Conservation (phyloP, 2,113 vertebrate genomes). For the Microtus oregoni region DNA sequence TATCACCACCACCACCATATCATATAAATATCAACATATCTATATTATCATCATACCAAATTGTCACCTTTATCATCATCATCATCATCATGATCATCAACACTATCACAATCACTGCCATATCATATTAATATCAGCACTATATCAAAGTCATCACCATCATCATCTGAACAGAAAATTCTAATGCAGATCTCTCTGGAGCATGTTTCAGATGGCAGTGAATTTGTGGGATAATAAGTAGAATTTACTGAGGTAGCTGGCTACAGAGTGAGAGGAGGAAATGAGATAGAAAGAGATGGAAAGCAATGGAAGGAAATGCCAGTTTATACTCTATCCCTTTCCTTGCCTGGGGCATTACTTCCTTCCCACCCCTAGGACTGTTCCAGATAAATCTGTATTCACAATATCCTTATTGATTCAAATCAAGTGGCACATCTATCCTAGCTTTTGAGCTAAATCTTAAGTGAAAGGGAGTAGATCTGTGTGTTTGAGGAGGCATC, state of each 20-base stretch:
- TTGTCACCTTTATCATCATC: neutral
- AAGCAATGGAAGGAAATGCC: neutral
- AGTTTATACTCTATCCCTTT: rapidly evolving
- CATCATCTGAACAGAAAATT: neutral
- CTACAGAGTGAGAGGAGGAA: neutral
- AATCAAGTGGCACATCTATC: neutral
- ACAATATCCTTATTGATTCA: neutral
- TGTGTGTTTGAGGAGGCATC: neutral
- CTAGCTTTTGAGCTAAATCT: neutral
- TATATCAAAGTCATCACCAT: neutral
- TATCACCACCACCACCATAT: neutral
- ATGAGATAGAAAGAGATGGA: neutral
- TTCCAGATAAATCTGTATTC: neutral
- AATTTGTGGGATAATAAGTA: neutral
- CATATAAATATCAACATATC: neutral
- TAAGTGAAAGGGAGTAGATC: neutral
- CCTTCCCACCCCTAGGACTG: neutral
- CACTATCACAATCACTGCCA: neutral
- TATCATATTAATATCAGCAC: neutral
- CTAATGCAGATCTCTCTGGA: neutral
- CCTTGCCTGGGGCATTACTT: neutral
- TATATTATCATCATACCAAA: neutral
- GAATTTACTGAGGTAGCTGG: neutral
- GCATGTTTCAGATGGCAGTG: rapidly evolving
- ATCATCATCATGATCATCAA: too few relatives aligned